Conservation (phyloP, 2,888 invertebrate genomes). For the Strigamia maritima region DNA sequence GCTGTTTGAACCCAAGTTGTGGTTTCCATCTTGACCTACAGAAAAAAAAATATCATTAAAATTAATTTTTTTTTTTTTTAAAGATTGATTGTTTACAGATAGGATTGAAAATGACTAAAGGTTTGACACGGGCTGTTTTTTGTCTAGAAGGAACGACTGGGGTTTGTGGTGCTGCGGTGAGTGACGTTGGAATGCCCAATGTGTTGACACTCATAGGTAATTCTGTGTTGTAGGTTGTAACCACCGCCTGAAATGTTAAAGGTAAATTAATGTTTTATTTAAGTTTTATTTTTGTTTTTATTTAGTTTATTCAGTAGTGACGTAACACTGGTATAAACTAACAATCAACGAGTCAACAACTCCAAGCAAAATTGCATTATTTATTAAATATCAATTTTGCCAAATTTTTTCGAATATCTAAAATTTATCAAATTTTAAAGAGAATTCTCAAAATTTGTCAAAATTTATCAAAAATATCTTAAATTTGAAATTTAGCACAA, state of each 20-base stretch:
- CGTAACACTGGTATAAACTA: no score
- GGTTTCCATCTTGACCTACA: constrained; percentile 18
- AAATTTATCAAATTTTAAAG: no score
- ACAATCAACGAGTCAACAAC: no score
- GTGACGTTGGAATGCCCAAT: neutral
- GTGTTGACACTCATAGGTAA: neutral
- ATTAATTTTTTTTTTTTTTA: neutral
- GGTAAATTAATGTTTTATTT: no score
- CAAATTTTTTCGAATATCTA: no score
- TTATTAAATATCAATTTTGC: no score
- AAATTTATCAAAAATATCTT: no score
- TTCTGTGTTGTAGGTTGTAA: constrained; percentile 55
- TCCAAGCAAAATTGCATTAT: no score
- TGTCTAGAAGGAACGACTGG: constrained; percentile 7
- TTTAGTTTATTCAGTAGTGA: no score
- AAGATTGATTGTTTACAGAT: neutral
- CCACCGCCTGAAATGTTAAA: constrained; percentile 53
- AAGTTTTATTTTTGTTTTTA: no score
- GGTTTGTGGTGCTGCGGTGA: neutral
- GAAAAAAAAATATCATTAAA: neutral
- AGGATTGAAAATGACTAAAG: constrained; percentile 17
- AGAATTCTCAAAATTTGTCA: no score
- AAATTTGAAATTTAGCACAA: no score
- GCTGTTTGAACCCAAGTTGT: constrained; percentile 48
- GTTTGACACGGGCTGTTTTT: neutral